Base-by-base conservation (phyloP, 2,888 invertebrate genomes). In the Trachelus tabidus region DNA sequence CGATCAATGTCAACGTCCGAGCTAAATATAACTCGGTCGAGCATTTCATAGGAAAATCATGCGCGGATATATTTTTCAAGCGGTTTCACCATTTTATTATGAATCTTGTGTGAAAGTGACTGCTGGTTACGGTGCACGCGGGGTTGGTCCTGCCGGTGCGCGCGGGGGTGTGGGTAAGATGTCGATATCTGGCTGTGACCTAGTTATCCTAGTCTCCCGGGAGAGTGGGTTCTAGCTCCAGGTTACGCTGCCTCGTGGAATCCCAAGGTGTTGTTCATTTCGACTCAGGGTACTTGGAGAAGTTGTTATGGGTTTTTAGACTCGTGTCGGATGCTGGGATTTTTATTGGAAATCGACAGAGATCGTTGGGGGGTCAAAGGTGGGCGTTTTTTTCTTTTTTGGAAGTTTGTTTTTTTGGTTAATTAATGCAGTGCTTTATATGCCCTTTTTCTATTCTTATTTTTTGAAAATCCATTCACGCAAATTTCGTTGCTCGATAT, bases 141-240 rank as follows among this genome's bases (percentile, higher is more conserved):
- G 56, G 23, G 56, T 23, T 56, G 6, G 9, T 56, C 23, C 56
- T 56, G 9, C 23, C 23, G 6, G 23, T 56, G 56, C 56, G 23
- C 71, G 80, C 76, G 79, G 73, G 77, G 82, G 81, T 74, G 79
- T 80, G 81, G 75, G 79, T 83, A 85, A 83, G 85, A 85, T 84
- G 85, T 87, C 87, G 86, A 87, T 87, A 87, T 85, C 85, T 86
- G 83, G 83, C 85, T 83, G 78, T 86, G 87, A 87, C 87, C 89
- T 77, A 87, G 86, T 87, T 86, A 82, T 84, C 83, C 84, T 82
- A 81, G 84, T 80, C 83, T 85, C 87, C 88, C 87, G 87, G 88
- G 87, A 85, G 84, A 83, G 82, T 84, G 81, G 83, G 23, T 56
- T 56, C 23, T 56, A 56, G 56, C 56, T 56, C 9, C 56, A 23